Base-by-base conservation (phyloP, 23 tunicate species). In the Aplidium turbinatum region DNA sequence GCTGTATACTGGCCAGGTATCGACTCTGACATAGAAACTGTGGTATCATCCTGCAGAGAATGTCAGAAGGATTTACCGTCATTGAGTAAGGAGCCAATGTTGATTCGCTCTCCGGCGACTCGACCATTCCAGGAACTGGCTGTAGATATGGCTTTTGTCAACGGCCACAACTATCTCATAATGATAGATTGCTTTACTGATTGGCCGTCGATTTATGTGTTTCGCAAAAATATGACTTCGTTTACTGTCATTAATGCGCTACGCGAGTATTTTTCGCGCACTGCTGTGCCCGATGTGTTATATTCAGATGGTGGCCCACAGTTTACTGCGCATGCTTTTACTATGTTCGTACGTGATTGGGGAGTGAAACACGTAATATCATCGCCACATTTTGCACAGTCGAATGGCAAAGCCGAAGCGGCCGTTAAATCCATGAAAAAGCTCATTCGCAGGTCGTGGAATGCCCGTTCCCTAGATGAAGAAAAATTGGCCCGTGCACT, bases 41-140 rank as follows among this genome's bases (percentile, higher is more conserved):
- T 61, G 13, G 38, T 61, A 11, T 5, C 39, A n/a, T 11, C 38
- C 13, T 61, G 68, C 39, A 61, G 21, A n/a, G 60, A 13, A 16
- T n/a, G 22, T 54, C 60, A 42, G 13, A 13, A 42, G 13, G 13
- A 42, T 9, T 13, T 42, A 42, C 48, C 48, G 48, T 42, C 60
- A n/a, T 54, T 54, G 19, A 22, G 24, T 18, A 32, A 61, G 39
- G 68, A 61, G 22, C 68, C 68, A 7, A 61, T 61, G 68, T 7
- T 61, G 13, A 6, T 19, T 5, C 11, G 20, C 38, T 7, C 39
- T 9, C 68, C 19, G 20, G 20, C 38, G 30, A 29, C 13, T 4
- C 68, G 39, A 6, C 68, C 68, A n/a, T 61, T 61, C 38, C 68
- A 61, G 30, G 35, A 61, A 6, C 68, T 61, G 20, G 68, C 68